Percentiles rank a stretch among this genome's conserved stretches.
Conservation (phyloP, 2,888 invertebrate species). For the Stenodema calcarata region DNA sequence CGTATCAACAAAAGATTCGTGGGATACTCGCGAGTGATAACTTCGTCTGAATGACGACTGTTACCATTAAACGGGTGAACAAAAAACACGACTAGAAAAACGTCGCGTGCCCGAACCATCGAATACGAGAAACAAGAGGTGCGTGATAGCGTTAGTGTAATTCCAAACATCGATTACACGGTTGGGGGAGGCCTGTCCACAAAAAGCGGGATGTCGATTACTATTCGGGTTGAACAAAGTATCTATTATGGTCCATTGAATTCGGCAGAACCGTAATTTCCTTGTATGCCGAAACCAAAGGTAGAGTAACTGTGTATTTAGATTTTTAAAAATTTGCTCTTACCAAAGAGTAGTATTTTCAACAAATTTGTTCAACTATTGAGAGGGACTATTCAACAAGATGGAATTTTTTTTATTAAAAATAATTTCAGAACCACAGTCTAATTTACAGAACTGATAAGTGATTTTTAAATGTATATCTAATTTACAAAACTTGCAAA, state of each 20-base stretch:
- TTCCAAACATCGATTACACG: background rate
- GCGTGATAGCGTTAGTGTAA: background rate
- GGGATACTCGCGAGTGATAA: background rate
- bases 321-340: too few species aligned
- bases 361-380: too few species aligned
- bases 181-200: background rate
- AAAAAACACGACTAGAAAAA: background rate
- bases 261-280: too few species aligned
- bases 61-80: background rate
- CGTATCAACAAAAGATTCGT: background rate
- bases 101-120: background rate
- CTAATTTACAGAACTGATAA: too few species aligned
- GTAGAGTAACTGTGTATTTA: too few species aligned
- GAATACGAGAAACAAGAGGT: background rate
- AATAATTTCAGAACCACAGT: too few species aligned
- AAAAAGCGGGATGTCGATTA: background rate
- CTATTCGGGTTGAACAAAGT: background rate
- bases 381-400: too few species aligned
- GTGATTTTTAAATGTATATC: too few species aligned
- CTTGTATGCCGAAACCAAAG: too few species aligned
- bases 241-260: background rate
- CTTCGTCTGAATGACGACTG: background rate
- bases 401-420: too few species aligned
- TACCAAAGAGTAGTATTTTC: too few species aligned
- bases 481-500: too few species aligned